Percentiles rank a stretch among this genome's conserved stretches.
These are phyloP conservation scores for Dascillus cervinus DNA, from an alignment of 2,888 invertebrate species.

Conservation along the genomic window DNA sequence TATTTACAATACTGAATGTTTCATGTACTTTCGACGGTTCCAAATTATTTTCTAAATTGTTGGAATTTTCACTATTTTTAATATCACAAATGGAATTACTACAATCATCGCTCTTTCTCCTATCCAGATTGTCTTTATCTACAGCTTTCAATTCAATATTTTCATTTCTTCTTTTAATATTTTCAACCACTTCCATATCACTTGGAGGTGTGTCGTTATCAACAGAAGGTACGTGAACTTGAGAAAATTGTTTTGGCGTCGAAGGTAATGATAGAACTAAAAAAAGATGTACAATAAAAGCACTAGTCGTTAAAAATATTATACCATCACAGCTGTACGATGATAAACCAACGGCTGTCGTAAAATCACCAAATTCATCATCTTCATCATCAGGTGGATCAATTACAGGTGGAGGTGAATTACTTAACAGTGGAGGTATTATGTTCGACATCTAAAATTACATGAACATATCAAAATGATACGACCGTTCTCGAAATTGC, in stretches of 20 bases:
- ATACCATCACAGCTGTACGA: constrained; percentile 37
- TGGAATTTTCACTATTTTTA: constrained; percentile 5
- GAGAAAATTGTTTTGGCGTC: constrained; percentile 21
- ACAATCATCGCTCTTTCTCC: constrained; percentile 21
- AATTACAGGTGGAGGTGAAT: constrained; percentile 50
- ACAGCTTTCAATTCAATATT: no score
- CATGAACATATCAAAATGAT: no score
- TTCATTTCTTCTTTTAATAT: no score
- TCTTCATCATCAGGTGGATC: constrained; percentile 41
- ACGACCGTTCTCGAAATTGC: no score
- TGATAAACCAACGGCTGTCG: constrained; percentile 40
- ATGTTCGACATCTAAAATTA: constrained; percentile 38
- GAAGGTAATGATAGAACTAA: constrained; percentile 23
- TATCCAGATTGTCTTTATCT: constrained; percentile 31
- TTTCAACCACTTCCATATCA: no score
- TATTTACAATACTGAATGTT: constrained; percentile 5
- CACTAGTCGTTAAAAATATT: constrained; percentile 4
- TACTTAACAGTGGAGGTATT: constrained; percentile 50
- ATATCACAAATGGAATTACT: constrained; percentile 4
- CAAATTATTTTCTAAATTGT: constrained; percentile 3
- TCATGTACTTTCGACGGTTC: no score
- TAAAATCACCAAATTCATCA: constrained; percentile 57
- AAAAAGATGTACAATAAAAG: constrained; percentile 6
- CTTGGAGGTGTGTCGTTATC: no score
- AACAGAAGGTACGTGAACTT: no score